These are phyloP conservation scores for Phenganax marumi DNA, from an alignment of 92 coral and sea anemone species.

Conservation along the genomic window DNA sequence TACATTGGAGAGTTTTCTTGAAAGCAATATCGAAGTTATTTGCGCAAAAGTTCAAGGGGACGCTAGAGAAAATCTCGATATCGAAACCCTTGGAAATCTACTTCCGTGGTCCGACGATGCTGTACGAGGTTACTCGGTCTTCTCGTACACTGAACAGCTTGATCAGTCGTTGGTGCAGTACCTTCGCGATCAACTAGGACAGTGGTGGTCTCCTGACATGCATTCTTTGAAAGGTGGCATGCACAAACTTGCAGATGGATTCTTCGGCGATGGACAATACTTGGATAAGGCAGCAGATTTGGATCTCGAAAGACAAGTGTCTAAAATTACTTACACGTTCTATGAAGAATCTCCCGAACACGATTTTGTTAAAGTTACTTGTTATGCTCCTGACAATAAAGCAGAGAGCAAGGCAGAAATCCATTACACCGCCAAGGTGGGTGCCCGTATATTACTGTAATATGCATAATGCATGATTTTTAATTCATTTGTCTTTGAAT, in stretches of 20 bases:
- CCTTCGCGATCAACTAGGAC: constrained; percentile 41
- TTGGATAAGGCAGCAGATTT: neutral
- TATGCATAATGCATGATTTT: too few species aligned
- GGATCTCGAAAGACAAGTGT: neutral
- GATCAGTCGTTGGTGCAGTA: constrained; percentile 44
- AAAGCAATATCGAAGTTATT: constrained; percentile 33
- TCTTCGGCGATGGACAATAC: neutral
- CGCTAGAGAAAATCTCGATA: neutral
- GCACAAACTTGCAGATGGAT: constrained; percentile 21
- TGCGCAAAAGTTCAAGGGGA: constrained; percentile 3
- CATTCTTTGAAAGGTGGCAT: constrained; percentile 30
- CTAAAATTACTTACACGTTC: neutral
- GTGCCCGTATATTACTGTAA: too few species aligned
- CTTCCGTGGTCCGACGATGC: constrained; percentile 44
- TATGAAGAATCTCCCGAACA: neutral
- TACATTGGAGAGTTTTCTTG: constrained; percentile 39
- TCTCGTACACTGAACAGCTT: constrained; percentile 41
- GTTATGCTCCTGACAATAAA: neutral
- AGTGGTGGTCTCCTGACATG: constrained; percentile 44
- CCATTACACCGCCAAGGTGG: too few species aligned
- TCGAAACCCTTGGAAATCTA: constrained; percentile 15
- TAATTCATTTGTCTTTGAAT: too few species aligned
- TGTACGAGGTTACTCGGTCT: constrained; percentile 38
- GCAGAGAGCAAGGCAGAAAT: too few species aligned
- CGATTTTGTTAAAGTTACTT: constrained; percentile 4